Percentiles rank a stretch among this genome's conserved stretches.
Conservation (phyloP, 1,140 invertebrate genomes). For the Phymastichus coffea region DNA sequence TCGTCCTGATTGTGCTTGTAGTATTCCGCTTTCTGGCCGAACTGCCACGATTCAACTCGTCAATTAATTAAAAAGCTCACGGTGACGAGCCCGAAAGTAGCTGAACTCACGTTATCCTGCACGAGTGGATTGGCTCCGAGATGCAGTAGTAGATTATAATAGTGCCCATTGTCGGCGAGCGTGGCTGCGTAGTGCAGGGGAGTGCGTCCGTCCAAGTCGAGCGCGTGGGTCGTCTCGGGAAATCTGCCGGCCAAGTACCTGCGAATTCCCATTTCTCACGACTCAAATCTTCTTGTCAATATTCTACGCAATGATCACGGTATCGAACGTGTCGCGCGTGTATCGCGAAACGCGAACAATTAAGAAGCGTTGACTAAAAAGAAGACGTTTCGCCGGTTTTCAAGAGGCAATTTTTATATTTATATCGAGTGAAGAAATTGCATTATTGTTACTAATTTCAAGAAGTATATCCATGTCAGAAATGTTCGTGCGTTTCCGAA, state of each 20-base stretch:
- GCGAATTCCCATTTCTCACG: not conserved
- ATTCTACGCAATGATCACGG: no score
- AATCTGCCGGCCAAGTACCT: constrained; percentile 64
- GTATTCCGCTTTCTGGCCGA: constrained; percentile 72
- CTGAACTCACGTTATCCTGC: constrained; percentile 76
- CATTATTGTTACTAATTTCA: no score
- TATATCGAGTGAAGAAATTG: no score
- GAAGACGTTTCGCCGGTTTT: no score
- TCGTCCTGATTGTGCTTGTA: constrained; percentile 70
- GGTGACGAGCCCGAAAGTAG: not conserved
- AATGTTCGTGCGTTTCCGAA: no score
- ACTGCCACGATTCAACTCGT: constrained; percentile 56
- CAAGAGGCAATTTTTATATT: no score
- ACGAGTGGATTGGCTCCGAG: constrained; percentile 80
- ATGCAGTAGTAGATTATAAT: constrained; percentile 82
- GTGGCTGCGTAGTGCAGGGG: constrained; percentile 89
- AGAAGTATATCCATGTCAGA: no score
- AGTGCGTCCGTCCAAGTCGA: constrained; percentile 79
- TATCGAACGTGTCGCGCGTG: no score
- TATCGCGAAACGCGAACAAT: no score
- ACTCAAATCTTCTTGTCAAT: no score
- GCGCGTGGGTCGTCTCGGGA: constrained; percentile 77
- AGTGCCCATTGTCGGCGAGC: constrained; percentile 82
- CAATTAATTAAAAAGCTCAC: not conserved
- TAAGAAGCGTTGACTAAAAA: no score